These are phyloP conservation scores for Acanthopleura granulata DNA, from an alignment of 2,888 invertebrate species.

Conservation along the genomic window DNA sequence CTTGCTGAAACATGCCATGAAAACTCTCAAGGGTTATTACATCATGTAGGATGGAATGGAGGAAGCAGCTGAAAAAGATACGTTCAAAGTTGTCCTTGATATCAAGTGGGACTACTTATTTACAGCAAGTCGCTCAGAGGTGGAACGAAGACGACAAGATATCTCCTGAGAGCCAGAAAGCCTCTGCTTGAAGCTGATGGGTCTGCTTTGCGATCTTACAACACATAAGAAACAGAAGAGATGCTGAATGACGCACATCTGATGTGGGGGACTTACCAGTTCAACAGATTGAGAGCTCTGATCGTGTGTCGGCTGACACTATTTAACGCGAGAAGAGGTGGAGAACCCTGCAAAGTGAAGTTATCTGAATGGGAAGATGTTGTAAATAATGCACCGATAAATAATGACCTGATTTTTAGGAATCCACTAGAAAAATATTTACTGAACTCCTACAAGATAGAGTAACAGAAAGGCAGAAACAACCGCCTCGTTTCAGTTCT, in stretches of 20 bases:
- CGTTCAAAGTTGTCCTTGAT: neutral
- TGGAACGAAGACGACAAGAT: slow-evolving; percentile 4
- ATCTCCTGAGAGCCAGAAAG: neutral
- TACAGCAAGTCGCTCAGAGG: neutral
- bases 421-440: neutral
- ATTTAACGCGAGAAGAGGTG: too few species aligned
- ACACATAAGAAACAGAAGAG: neutral
- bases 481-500: slow-evolving; percentile 10
- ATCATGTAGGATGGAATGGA: neutral
- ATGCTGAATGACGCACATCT: too few species aligned
- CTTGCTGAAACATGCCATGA: neutral
- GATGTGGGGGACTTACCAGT: too few species aligned
- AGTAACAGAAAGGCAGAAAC: neutral
- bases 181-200: neutral
- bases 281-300: too few species aligned
- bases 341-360: too few species aligned
- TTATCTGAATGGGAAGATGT: too few species aligned
- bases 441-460: neutral
- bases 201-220: too few species aligned
- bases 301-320: too few species aligned
- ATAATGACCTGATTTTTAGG: too few species aligned
- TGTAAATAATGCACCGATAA: too few species aligned
- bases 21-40: neutral
- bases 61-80: neutral
- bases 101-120: neutral